Evolutionary conservation across 1,140 invertebrate genomes (phyloP), one percentile per base, ranked within the genome.

Genomic region (Gryllus bimaculatus): DNA sequence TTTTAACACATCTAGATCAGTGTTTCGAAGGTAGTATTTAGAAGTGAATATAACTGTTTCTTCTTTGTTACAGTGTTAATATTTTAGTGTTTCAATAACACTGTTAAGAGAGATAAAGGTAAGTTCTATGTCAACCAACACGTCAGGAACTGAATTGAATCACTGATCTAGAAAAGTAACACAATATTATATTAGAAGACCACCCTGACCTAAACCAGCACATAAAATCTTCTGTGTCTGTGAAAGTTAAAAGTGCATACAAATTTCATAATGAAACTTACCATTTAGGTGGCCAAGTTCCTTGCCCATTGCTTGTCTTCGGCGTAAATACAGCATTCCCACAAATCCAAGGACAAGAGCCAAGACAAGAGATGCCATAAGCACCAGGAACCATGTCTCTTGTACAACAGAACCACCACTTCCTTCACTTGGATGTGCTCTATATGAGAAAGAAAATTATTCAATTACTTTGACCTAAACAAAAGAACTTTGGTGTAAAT

Each of bases 371-470:
- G 89, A 89, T 48, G 92, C 92, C 48, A 95, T 88, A 6, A 93
- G 84, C 0, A 91, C 89, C 74, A 95, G 89, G 82, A 95, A 92
- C 93, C 93, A 95, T 0, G 93, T 91, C 83, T 94, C 91, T 26
- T 87, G 86, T 0, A 92, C 86, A 48, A 92, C 86, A 12, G 80
- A 79, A 39, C 88, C 87, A 75, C 84, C 82, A 73, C 78, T 78
- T 48, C 82, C 82, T 75, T 80, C 80, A 77, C 76, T 90, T 5
- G 88, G 87, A 82, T 90, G 89, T 0, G 87, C 88, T 78, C 87
- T 84, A 7, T 88, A 13, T 18, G 26, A 39, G 26, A 39, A 39
- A 39, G 26, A 39, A 39, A 39, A 39, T 39, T 39, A 39, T 39
- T 39, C 26, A 39, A 39, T 39, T 39, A 39, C 26, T 39, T 39